phyloP scores from a whole-genome alignment of 1,140 invertebrate genomes.

The Dendrolimus punctatus region DNA sequence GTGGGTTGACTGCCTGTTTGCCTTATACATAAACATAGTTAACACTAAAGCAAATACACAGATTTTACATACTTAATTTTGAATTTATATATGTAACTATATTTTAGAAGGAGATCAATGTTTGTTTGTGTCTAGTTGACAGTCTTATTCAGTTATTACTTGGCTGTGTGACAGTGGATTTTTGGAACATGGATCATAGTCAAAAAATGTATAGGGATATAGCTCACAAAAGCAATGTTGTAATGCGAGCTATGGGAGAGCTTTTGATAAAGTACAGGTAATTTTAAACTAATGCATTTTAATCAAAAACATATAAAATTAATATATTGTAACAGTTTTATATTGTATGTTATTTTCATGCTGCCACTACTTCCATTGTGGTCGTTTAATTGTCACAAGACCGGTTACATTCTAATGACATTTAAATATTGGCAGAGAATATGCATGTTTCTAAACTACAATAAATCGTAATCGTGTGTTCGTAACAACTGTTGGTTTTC shows the following conservation, averaged over 20 bases:
- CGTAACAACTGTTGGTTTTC: too few relatives aligned
- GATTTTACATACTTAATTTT: constrained; percentile 1
- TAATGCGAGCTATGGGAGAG: constrained; percentile 55
- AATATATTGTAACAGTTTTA: too few relatives aligned
- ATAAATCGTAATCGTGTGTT: too few relatives aligned
- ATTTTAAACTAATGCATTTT: background rate
- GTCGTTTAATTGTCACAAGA: too few relatives aligned
- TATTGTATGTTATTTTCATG: too few relatives aligned
- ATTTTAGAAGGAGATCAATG: constrained; percentile 48
- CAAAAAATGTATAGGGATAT: constrained; percentile 51
- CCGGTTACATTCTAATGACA: too few relatives aligned
- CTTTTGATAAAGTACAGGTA: constrained; percentile 69
- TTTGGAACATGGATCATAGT: constrained; percentile 48
- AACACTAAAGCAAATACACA: background rate
- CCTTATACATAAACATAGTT: too few relatives aligned
- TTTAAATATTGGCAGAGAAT: too few relatives aligned
- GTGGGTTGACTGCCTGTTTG: too few relatives aligned
- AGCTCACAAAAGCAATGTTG: constrained; percentile 54
- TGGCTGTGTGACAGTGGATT: constrained; percentile 38
- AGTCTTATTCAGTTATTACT: constrained; percentile 38
- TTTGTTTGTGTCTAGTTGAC: constrained; percentile 40
- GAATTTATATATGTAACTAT: background rate
- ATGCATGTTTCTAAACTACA: too few relatives aligned
- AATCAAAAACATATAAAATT: background rate
- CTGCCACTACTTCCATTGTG: too few relatives aligned